A percentile compares a stretch with the other conserved stretches of the same genome.
Conservation (phyloP, 1,140 invertebrate genomes). For the Hermetia illucens region DNA sequence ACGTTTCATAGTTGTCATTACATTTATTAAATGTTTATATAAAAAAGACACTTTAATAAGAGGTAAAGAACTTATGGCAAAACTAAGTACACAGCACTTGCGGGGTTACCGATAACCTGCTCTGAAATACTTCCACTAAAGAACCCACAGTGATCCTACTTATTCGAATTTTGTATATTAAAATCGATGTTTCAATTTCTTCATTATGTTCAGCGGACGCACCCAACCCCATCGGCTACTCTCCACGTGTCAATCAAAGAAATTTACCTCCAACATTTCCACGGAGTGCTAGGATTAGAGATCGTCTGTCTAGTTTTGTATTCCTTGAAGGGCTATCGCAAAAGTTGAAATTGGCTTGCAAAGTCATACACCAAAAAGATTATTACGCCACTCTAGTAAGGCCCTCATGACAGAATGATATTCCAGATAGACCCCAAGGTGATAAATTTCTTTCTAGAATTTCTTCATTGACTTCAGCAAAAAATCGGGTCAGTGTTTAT, state of each 20-base stretch:
- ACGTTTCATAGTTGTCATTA: too few relatives aligned
- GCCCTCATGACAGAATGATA: background rate
- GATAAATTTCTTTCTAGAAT: slow-evolving; percentile 47
- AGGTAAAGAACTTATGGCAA: too few relatives aligned
- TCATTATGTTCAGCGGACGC: slow-evolving; percentile 33
- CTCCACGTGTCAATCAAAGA: slow-evolving; percentile 88
- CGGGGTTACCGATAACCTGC: background rate
- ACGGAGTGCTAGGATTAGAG: slow-evolving; percentile 85
- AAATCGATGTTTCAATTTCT: slow-evolving; percentile 4
- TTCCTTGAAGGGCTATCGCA: slow-evolving; percentile 74
- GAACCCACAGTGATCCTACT: too few relatives aligned
- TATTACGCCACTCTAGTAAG: slow-evolving; percentile 71
- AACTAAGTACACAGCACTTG: too few relatives aligned
- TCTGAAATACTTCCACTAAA: background rate
- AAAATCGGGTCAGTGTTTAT: slow-evolving; percentile 73
- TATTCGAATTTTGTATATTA: background rate
- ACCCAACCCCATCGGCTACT: slow-evolving; percentile 71
- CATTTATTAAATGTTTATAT: too few relatives aligned
- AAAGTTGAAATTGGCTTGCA: slow-evolving; percentile 67
- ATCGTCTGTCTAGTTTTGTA: slow-evolving; percentile 61
- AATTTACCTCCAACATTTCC: slow-evolving; percentile 95
- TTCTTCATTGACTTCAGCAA: slow-evolving; percentile 88
- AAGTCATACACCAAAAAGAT: slow-evolving; percentile 60
- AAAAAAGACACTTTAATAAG: too few relatives aligned
- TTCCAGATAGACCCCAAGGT: background rate